Conservation (phyloP, 1,140 invertebrate genomes). For the Drosophila obscura region DNA sequence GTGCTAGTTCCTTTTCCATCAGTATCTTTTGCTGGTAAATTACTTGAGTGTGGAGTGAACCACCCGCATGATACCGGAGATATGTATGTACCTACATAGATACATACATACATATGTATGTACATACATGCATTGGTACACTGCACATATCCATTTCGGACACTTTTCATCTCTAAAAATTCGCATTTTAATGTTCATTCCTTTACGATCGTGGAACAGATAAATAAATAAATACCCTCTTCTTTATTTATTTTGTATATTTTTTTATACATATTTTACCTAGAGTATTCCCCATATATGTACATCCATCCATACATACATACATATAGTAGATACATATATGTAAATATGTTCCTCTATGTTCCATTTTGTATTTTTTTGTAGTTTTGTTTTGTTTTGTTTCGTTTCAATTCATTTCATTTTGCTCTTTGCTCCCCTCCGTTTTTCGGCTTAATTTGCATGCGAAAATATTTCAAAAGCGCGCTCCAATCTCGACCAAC, state of each 20-base stretch:
- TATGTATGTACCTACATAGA: no score
- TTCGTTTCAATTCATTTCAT: constrained; percentile 27
- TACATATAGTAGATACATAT: no score
- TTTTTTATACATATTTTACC: no score
- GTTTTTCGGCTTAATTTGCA: constrained; percentile 61
- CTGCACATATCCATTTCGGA: no score
- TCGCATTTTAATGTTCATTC: no score
- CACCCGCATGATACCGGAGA: constrained; percentile 20
- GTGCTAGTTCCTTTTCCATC: not conserved
- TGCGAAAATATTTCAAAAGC: constrained; percentile 73
- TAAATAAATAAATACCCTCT: no score
- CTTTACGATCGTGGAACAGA: no score
- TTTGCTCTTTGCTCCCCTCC: constrained; percentile 12
- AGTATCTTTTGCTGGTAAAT: constrained; percentile 36
- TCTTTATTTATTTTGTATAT: no score
- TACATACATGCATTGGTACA: no score
- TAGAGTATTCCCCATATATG: no score
- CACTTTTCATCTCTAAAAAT: no score
- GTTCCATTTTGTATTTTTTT: not conserved
- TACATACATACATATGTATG: not conserved
- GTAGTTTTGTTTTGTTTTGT: constrained; percentile 28
- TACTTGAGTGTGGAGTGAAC: constrained; percentile 41
- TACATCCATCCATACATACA: no score
- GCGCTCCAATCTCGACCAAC: constrained; percentile 44
- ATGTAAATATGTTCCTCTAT: constrained; percentile 16